phyloP scores from a whole-genome alignment of 2,888 invertebrate species.

The Leptopterna dolabrata region DNA sequence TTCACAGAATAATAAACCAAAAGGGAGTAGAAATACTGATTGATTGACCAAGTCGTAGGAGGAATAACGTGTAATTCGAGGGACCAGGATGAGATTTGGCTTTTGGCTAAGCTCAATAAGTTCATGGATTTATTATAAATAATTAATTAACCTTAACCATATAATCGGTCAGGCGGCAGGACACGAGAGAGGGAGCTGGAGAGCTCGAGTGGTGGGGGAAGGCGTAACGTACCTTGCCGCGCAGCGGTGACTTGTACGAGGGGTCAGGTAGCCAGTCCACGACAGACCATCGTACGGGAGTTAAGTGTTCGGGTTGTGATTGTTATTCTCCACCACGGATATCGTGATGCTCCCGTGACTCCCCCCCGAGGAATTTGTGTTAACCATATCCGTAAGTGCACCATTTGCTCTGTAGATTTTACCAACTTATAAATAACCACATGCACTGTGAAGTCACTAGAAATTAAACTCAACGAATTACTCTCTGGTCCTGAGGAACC shows the following conservation, averaged over 20 bases:
- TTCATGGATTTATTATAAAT: too few relatives aligned
- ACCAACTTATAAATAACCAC: too few relatives aligned
- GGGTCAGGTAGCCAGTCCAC: conserved; percentile 44
- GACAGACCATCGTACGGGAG: background rate
- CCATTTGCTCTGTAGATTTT: background rate
- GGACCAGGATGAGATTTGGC: too few relatives aligned
- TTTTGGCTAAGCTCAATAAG: too few relatives aligned
- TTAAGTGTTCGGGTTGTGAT: background rate
- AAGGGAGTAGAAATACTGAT: too few relatives aligned
- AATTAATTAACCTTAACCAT: too few relatives aligned
- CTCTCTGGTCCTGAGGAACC: background rate
- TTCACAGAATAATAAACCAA: too few relatives aligned
- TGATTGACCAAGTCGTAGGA: too few relatives aligned
- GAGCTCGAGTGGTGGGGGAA: conserved; percentile 3
- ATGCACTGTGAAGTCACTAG: too few relatives aligned
- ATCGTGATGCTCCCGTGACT: conserved; percentile 20
- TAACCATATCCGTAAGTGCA: background rate
- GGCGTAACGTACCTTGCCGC: conserved; percentile 44
- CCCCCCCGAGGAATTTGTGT: background rate
- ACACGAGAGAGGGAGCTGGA: background rate
- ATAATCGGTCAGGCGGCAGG: background rate
- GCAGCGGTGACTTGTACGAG: conserved; percentile 42
- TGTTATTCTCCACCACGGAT: background rate
- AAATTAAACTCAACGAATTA: background rate
- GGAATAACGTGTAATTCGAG: too few relatives aligned